Evolutionary conservation across 2,113 vertebrate genomes (phyloP), one percentile per base, ranked within the genome.

Genomic region (Spheniscus mendiculus): DNA sequence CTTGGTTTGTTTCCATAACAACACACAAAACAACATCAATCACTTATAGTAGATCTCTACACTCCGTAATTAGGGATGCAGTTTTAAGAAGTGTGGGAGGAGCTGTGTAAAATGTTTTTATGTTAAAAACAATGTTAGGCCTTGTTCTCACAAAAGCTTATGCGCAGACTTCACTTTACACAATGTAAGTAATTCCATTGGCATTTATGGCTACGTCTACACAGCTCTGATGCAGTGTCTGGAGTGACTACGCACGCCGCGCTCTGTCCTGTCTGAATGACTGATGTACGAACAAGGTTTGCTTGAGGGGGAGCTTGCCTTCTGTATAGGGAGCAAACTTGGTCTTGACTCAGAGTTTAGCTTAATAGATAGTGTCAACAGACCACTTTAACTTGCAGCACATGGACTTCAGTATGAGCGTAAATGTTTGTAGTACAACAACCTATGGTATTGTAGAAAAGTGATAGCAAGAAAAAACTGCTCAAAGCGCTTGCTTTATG

Each of bases 1-100:
- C 95, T 96, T 96, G 83, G 78, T 97, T 97, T 97, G 96, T 96
- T 97, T 95, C 95, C 91, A 97, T 96, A 95, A 95, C 97, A 94
- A 97, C 94, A 83, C 59, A 62, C 73, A 89, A 95, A 97, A 91
- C 93, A 96, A 89, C 91, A 97, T 96, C 81, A 89, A 92, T 96
- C 87, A 89, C 73, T 95, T 95, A 69, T 89, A 97, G 91, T 96
- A 95, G 91, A 96, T 79, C 80, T 92, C 92, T 70, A 89, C 73
- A 82, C 91, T 91, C 97, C 86, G 32, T 93, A 97, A 96, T 97
- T 97, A 97, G 91, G 70, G 63, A 97, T 97, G 83, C 80, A 76
- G 81, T 93, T 95, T 92, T 84, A 89, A 95, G 91, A 92, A 87
- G 70, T 94, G 92, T 97, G 89, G 96, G 97, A 97, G 97, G 94